Percentiles rank a stretch among this genome's conserved stretches.
Conservation (phyloP, 1,140 invertebrate species). For the Caenorhabditis briggsae region DNA sequence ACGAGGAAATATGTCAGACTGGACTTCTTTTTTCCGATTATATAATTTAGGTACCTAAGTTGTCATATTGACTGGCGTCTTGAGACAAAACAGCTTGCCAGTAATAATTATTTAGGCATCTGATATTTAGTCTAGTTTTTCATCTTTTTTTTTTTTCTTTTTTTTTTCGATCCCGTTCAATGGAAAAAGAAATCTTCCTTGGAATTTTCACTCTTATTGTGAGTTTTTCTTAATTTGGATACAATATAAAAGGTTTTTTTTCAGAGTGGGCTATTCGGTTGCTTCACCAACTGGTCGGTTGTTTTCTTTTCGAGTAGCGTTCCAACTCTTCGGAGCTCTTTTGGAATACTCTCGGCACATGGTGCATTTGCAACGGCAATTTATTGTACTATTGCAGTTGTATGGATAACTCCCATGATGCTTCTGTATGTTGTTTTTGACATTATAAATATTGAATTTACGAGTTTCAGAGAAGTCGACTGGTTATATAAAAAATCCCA, state of each 20-base stretch:
- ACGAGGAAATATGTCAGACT: conserved; percentile 4
- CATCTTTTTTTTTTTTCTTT: not conserved
- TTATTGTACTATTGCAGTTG: not conserved
- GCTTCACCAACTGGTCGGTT: conserved; percentile 26
- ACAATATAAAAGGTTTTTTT: not conserved
- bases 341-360: conserved; percentile 23
- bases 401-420: not conserved
- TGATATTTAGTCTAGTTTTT: not conserved
- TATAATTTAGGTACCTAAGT: not conserved
- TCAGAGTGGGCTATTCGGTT: conserved; percentile 6
- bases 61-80: not conserved
- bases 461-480: not conserved
- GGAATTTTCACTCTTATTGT: conserved; percentile 4
- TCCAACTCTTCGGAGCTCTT: conserved; percentile 10
- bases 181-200: not conserved
- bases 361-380: not conserved
- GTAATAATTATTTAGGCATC: not conserved
- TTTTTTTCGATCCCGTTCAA: not conserved
- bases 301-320: not conserved
- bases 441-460: too few relatives aligned
- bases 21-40: conserved; percentile 14
- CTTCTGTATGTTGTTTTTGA: not conserved
- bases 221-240: not conserved
- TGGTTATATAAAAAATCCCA: not conserved
- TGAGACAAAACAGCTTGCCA: not conserved